Conservation (phyloP, 2,113 vertebrate genomes). For the Motacilla tschutschensis region DNA sequence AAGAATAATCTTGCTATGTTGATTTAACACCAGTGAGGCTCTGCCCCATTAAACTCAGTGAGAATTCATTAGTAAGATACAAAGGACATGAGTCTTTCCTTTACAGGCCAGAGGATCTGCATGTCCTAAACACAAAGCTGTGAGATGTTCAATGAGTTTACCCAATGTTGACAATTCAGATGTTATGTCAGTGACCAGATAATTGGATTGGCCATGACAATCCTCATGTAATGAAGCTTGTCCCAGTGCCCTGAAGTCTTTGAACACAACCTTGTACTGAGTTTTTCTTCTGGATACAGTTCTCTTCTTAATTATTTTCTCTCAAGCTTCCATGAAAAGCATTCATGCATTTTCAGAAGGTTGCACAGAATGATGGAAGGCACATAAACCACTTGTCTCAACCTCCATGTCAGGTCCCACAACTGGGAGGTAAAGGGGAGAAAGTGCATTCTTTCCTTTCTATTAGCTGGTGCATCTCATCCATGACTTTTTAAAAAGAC, state of each 20-base stretch:
- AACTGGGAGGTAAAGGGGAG: background rate
- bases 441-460: background rate
- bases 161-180: background rate
- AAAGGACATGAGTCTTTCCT: background rate
- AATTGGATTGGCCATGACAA: background rate
- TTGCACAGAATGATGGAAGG: background rate
- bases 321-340: background rate
- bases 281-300: background rate
- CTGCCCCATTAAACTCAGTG: background rate
- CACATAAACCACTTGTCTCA: background rate
- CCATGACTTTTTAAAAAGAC: background rate
- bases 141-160: background rate
- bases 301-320: background rate
- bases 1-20: background rate
- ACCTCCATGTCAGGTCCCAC: background rate
- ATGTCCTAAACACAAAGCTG: background rate
- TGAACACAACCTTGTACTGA: background rate
- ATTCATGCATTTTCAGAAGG: background rate
- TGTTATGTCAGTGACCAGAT: background rate
- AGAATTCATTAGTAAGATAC: background rate
- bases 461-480: background rate
- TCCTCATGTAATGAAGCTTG: background rate
- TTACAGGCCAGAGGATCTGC: background rate
- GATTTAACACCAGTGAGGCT: background rate
- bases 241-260: background rate